Percentiles rank a stretch among this genome's conserved stretches.
phyloP scores from a whole-genome alignment of 2,797 vertebrate species.

The Lepus townsendii region DNA sequence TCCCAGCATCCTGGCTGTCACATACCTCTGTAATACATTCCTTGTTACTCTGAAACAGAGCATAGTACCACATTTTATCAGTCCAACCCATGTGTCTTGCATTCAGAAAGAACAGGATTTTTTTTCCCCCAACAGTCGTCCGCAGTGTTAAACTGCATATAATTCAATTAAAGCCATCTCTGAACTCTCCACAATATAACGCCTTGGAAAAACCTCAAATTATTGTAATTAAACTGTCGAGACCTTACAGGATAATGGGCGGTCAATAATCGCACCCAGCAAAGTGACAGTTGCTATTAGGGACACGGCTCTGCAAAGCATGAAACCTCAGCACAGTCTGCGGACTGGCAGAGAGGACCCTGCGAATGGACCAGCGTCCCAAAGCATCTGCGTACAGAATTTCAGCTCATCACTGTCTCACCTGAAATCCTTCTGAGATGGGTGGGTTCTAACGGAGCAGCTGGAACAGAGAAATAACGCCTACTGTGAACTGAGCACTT shows the following conservation, averaged over 20 bases:
- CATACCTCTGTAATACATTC: slow-evolving; percentile 68
- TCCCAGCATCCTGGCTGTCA: slow-evolving; percentile 46
- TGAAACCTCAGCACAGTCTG: slow-evolving; percentile 65
- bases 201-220: slow-evolving; percentile 83
- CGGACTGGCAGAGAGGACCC: slow-evolving; percentile 49
- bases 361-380: not conserved
- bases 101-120: slow-evolving; percentile 73
- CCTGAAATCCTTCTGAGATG: not conserved
- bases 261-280: slow-evolving; percentile 82
- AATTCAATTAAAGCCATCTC: slow-evolving; percentile 80
- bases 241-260: slow-evolving; percentile 76
- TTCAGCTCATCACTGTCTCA: not conserved
- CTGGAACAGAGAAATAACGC: not conserved
- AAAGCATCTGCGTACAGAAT: not conserved
- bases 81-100: slow-evolving; percentile 70
- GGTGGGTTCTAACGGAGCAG: not conserved
- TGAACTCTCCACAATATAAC: slow-evolving; percentile 83
- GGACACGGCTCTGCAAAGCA: slow-evolving; percentile 55
- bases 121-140: slow-evolving; percentile 50
- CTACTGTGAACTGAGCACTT: not conserved
- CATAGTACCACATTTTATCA: slow-evolving; percentile 79
- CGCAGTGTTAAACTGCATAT: slow-evolving; percentile 66
- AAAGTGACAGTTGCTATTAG: slow-evolving; percentile 83
- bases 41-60: slow-evolving; percentile 81
- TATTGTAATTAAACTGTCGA: slow-evolving; percentile 86